These are phyloP conservation scores for Helicoverpa armigera DNA, from an alignment of 1,140 invertebrate species.

Conservation along the genomic window DNA sequence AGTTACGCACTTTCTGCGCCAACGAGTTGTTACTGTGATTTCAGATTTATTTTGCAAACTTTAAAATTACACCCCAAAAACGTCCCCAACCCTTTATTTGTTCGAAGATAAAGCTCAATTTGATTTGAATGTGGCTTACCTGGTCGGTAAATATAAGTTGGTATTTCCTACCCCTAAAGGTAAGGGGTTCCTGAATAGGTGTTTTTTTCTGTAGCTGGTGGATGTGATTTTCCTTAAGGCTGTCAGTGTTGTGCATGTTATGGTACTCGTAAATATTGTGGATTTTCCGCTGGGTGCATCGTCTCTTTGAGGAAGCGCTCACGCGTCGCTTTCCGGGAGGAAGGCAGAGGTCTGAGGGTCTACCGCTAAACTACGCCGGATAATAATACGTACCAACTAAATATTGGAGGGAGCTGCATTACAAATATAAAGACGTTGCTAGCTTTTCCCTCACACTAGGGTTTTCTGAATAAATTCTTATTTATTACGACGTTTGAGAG, in stretches of 20 bases:
- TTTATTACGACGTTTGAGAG: too few relatives aligned
- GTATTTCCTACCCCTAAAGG: constrained; percentile 38
- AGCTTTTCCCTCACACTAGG: background rate
- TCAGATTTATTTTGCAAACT: constrained; percentile 60
- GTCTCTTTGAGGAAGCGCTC: constrained; percentile 25
- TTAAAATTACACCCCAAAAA: constrained; percentile 14
- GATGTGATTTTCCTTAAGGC: constrained; percentile 48
- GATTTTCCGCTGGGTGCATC: constrained; percentile 47
- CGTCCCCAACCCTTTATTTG: background rate
- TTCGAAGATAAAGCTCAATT: background rate
- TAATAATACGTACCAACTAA: background rate
- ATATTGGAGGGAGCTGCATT: constrained; percentile 12
- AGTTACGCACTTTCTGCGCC: constrained; percentile 63
- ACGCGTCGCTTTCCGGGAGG: constrained; percentile 24
- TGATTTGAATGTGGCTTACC: background rate
- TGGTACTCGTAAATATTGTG: constrained; percentile 45
- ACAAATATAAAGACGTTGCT: background rate
- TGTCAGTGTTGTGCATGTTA: constrained; percentile 47
- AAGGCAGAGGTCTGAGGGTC: constrained; percentile 26
- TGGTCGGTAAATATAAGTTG: constrained; percentile 5
- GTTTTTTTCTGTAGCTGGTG: constrained; percentile 46
- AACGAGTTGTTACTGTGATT: constrained; percentile 62
- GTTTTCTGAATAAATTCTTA: background rate
- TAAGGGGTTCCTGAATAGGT: constrained; percentile 52
- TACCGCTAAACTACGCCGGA: constrained; percentile 20